phyloP scores from a whole-genome alignment of 2,113 vertebrate species.

The Pelecanus crispus region DNA sequence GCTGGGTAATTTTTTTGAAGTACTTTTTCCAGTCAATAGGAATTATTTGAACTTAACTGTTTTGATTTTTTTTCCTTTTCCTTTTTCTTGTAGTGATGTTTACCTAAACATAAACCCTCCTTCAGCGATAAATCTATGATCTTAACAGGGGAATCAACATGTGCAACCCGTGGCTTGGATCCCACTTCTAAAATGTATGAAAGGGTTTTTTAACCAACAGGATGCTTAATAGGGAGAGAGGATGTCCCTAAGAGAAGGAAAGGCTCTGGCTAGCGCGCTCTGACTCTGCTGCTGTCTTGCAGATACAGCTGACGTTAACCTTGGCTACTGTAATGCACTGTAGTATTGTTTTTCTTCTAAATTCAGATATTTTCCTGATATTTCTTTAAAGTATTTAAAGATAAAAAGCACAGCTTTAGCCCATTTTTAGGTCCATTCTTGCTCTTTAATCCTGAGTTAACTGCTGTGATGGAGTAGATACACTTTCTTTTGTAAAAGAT shows the following conservation, averaged over 20 bases:
- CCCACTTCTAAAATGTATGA: neutral
- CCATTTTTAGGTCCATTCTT: neutral
- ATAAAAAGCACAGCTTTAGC: neutral
- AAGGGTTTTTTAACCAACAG: neutral
- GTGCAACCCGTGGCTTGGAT: neutral
- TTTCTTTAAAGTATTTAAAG: neutral
- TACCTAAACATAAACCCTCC: neutral
- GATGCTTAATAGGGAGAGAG: neutral
- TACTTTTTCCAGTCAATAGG: neutral
- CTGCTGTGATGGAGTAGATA: neutral
- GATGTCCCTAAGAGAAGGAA: neutral
- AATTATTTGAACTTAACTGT: neutral
- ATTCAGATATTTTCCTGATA: neutral
- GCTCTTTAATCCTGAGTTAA: neutral
- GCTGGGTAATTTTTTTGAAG: neutral
- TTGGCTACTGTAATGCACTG: neutral
- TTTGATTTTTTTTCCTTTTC: neutral
- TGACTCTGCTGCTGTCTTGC: neutral
- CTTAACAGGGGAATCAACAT: neutral
- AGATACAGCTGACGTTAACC: neutral
- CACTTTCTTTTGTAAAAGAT: neutral
- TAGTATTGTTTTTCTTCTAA: neutral
- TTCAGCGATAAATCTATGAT: neutral
- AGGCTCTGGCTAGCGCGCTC: neutral
- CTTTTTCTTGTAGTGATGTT: neutral